Conservation (phyloP, 2,888 invertebrate species). For the Platynereis dumerilii region DNA sequence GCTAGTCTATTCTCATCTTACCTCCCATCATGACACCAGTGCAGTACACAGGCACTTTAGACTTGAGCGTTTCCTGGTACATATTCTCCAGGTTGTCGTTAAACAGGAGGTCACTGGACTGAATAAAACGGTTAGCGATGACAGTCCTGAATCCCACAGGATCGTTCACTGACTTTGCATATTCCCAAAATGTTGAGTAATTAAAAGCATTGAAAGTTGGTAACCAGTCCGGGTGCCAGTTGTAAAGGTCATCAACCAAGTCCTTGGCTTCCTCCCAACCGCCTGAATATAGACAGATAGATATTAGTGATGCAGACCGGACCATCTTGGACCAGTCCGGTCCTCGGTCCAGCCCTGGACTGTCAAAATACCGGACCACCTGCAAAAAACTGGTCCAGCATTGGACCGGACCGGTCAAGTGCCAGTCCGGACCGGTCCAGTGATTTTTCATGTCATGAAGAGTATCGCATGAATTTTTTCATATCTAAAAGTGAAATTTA, state of each 20-base stretch:
- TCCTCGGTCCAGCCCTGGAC: too few relatives aligned
- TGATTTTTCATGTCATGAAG: too few relatives aligned
- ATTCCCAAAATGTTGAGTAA: conserved; percentile 33
- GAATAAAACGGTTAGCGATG: conserved; percentile 30
- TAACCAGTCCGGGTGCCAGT: background rate
- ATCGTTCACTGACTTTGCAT: conserved; percentile 32
- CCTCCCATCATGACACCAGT: conserved; percentile 33
- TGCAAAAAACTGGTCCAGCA: too few relatives aligned
- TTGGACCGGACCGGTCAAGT: too few relatives aligned
- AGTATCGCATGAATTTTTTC: too few relatives aligned
- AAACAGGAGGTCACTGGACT: conserved; percentile 20
- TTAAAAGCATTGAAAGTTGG: conserved; percentile 18
- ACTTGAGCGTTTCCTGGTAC: too few relatives aligned
- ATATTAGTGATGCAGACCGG: too few relatives aligned
- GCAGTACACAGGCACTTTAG: background rate
- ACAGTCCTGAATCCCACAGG: conserved; percentile 21
- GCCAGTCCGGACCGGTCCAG: too few relatives aligned
- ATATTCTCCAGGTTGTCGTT: background rate
- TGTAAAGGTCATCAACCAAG: background rate
- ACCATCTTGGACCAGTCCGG: too few relatives aligned
- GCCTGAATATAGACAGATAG: background rate
- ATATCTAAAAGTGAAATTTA: too few relatives aligned
- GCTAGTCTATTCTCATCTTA: too few relatives aligned
- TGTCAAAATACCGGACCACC: too few relatives aligned
- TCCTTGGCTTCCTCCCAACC: background rate